Evolutionary conservation across 2,888 invertebrate species (phyloP), one percentile per base, ranked within the genome.

Genomic region (Stegana nigrithorax): DNA sequence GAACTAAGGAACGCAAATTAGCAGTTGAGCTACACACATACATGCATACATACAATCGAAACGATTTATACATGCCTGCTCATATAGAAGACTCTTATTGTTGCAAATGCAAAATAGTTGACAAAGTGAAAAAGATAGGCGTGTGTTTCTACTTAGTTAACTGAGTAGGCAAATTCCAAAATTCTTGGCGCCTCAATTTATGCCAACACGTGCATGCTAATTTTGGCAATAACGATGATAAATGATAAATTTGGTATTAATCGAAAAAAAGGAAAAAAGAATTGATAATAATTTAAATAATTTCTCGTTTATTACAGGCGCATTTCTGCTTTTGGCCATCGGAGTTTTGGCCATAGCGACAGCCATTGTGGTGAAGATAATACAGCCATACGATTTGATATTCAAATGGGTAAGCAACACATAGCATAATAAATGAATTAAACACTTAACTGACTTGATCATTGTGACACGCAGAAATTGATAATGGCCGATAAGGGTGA

Each of bases 401-500:
- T 93, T 93, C 80, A 89, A 87, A 84, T 89, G 89, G 89, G 92
- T 92, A 87, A 88, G 89, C 70, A 60, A 14, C n/a, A 21, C 17
- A n/a, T n/a, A 19, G 26, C 25, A 51, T 26, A 14, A 69, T 60
- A 58, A 44, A 58, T 25, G 67, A 62, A 68, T 65, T 64, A 67
- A 67, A 59, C 51, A 36, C 42, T 65, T 70, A 14, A 56, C 21
- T n/a, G 10, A 26, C 45, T 19, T 29, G 27, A 42, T 21, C 67
- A 64, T 56, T 62, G 61, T 55, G 47, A 51, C 19, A 59, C 64
- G 59, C 88, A 94, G 92, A 94, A 95, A 91, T 87, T 91, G 0
- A 82, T 88, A 0, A 89, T 95, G 68, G 85, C 87, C 53, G 90
- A 92, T 39, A 92, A 92, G 0, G 93, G 94, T 0, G 94, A 95